Percentiles rank a stretch among this genome's conserved stretches.
Conservation (phyloP, 2,888 invertebrate genomes). For the Opisthograptis luteolata region DNA sequence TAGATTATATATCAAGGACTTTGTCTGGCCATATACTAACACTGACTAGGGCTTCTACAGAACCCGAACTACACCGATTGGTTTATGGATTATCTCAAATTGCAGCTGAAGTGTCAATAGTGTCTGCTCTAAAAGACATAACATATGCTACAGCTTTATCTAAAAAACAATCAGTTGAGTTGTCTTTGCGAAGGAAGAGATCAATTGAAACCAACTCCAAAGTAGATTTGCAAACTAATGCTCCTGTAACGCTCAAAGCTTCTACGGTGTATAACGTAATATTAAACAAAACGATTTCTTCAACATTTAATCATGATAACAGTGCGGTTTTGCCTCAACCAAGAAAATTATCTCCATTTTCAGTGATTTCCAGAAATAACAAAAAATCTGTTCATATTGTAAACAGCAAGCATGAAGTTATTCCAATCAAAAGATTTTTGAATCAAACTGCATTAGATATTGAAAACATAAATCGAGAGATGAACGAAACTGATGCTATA, state of each 20-base stretch:
- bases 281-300: constrained; percentile 56
- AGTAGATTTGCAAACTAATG: constrained; percentile 37
- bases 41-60: constrained; percentile 73
- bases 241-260: constrained; percentile 33
- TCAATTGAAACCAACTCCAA: constrained; percentile 39
- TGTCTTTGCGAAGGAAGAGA: constrained; percentile 69
- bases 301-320: constrained; percentile 23
- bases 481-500: constrained; percentile 61
- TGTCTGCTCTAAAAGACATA: constrained; percentile 75
- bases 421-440: constrained; percentile 62
- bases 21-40: constrained; percentile 72
- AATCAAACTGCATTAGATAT: constrained; percentile 72
- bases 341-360: constrained; percentile 50
- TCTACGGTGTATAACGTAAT: constrained; percentile 59
- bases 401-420: constrained; percentile 40
- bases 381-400: constrained; percentile 57
- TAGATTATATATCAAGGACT: constrained; percentile 77
- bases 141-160: constrained; percentile 73
- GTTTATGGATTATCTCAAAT: constrained; percentile 79
- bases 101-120: constrained; percentile 76
- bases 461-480: constrained; percentile 52
- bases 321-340: constrained; percentile 2
- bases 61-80: constrained; percentile 75
- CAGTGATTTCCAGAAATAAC: constrained; percentile 58
- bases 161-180: constrained; percentile 75